Percentiles rank a stretch among this genome's conserved stretches.
These are phyloP conservation scores for Philhelius pedissequus DNA, from an alignment of 2,888 invertebrate species.

Conservation along the genomic window DNA sequence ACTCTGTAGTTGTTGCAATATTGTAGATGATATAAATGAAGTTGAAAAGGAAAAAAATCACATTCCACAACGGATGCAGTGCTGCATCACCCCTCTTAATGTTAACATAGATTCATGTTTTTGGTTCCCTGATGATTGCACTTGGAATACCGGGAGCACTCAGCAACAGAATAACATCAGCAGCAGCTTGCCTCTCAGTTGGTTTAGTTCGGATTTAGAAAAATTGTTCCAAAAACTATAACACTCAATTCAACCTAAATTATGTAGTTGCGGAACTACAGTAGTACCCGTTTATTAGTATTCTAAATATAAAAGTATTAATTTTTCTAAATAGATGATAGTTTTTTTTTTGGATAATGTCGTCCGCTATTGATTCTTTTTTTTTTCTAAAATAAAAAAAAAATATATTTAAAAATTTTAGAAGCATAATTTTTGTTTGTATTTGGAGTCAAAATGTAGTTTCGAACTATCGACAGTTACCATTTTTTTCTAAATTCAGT, in stretches of 20 bases:
- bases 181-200: slow-evolving; percentile 9
- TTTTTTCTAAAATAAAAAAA: too few relatives aligned
- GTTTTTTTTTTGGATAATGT: too few relatives aligned
- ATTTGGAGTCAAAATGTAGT: too few relatives aligned
- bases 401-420: too few relatives aligned
- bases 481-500: too few relatives aligned
- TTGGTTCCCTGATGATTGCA: slow-evolving; percentile 11
- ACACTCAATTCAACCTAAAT: neutral
- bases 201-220: slow-evolving; percentile 15
- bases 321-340: too few relatives aligned
- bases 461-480: too few relatives aligned
- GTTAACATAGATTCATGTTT: neutral
- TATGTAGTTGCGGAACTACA: neutral
- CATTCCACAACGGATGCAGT: neutral
- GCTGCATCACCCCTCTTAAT: neutral
- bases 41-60: neutral
- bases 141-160: neutral
- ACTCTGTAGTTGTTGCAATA: slow-evolving; percentile 35
- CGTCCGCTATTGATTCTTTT: too few relatives aligned
- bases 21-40: neutral
- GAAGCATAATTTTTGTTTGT: too few relatives aligned
- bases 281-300: neutral
- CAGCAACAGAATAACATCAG: neutral
- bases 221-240: slow-evolving; percentile 6
- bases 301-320: too few relatives aligned